Evolutionary conservation across 2,797 vertebrate genomes (phyloP), one percentile per base, ranked within the genome.

Genomic region (Pipistrellus nathusii): DNA sequence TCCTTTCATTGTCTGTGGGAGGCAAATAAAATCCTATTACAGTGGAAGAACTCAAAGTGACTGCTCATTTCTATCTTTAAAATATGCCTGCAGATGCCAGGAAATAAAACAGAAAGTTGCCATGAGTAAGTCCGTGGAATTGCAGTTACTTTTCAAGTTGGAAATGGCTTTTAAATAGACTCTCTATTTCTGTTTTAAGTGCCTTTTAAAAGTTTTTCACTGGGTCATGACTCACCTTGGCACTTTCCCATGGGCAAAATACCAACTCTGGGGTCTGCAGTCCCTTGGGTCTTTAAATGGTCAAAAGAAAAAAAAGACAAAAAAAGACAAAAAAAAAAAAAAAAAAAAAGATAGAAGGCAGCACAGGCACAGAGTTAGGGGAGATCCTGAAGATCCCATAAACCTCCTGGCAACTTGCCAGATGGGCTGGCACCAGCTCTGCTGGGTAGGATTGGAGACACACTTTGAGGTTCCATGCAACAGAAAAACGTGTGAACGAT

Each of bases 81-180:
- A 92, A 89, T 88, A 71, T 84, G 76, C 57, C 66, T 90, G 75
- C 53, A 25, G 91, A 91, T 83, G 57, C 85, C 62, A 92, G 32
- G 51, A 96, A 86, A 71, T 21, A 94, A 93, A 95, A 4, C 4
- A 88, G 64, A 94, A 96, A 93, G 69, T 80, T 93, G 41, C 59
- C 86, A 93, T 64, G 85, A 96, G 81, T 5, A 66, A 15, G 46
- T 38, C 7, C n/a, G 62, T 93, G 95, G 96, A 97, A 96, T 88
- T 84, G 23, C 12, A 91, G 90, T 82, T 88, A 51, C 71, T 95
- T 95, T 93, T 96, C 25, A 94, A 88, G 90, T 95, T 82, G 81
- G 25, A 32, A 92, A 77, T 84, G 80, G 93, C 94, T 95, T 96
- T 76, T 82, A 97, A 96, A 78, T 75, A 89, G 38, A 35, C 21